phyloP scores from a whole-genome alignment of 92 coral and sea anemone genomes.

The Muricea muricata region DNA sequence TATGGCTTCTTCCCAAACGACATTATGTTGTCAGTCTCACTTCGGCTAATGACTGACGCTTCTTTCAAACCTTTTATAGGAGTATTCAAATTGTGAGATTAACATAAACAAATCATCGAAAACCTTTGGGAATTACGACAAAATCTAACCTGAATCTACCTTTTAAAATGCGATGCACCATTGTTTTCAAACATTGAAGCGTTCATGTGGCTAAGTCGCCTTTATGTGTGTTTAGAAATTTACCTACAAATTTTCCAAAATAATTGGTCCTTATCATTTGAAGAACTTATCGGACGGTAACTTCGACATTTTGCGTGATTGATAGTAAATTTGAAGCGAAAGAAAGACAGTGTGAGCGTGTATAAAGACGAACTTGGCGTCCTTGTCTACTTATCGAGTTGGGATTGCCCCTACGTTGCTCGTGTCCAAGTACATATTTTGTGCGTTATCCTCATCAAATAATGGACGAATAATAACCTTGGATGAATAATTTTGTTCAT shows the following conservation, averaged over 20 bases:
- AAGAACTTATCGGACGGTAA: conserved; percentile 31
- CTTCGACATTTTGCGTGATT: neutral
- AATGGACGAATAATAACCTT: conserved; percentile 91
- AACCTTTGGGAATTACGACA: conserved; percentile 33
- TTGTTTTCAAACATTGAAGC: neutral
- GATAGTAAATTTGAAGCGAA: conserved; percentile 4
- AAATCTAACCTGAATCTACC: conserved; percentile 6
- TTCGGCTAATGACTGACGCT: no score
- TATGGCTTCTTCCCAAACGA: no score
- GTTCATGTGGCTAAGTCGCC: neutral
- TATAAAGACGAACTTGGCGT: conserved; percentile 4
- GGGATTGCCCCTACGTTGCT: conserved; percentile 36
- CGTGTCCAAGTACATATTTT: conserved; percentile 56
- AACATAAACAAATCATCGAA: neutral
- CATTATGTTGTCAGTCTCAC: no score
- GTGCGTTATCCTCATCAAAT: conserved; percentile 53
- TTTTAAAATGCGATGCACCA: conserved; percentile 26
- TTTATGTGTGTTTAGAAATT: conserved; percentile 12
- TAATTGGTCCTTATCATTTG: conserved; percentile 29
- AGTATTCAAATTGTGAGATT: neutral
- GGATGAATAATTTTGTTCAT: conserved; percentile 99
- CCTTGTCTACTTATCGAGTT: neutral
- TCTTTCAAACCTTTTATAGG: neutral
- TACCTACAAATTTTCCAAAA: conserved; percentile 8
- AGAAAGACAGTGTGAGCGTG: neutral